These are phyloP conservation scores for Hypomecis atomaria DNA, from an alignment of 2,888 invertebrate genomes.

Conservation along the genomic window DNA sequence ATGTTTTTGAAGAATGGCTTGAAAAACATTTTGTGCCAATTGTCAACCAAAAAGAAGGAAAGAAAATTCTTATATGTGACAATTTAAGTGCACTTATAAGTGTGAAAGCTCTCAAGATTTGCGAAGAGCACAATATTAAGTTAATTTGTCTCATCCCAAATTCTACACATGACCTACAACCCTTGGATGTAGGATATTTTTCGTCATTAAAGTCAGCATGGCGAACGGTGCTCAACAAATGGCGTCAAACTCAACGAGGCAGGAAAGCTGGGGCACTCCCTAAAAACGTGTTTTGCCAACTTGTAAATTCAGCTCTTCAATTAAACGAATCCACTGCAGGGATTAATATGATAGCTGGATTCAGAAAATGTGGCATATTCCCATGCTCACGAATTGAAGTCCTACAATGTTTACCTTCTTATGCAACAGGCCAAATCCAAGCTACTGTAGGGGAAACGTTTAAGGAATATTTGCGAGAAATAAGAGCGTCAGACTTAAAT, in stretches of 20 bases:
- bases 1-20: slow-evolving; percentile 38
- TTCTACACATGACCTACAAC: slow-evolving; percentile 35
- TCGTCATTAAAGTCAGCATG: slow-evolving; percentile 32
- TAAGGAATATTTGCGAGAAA: slow-evolving; percentile 35
- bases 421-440: slow-evolving; percentile 28
- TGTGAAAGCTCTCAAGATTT: slow-evolving; percentile 31
- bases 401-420: slow-evolving; percentile 33
- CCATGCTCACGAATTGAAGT: slow-evolving; percentile 33
- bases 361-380: slow-evolving; percentile 39
- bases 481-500: slow-evolving; percentile 33
- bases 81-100: slow-evolving; percentile 38
- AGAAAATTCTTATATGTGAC: slow-evolving; percentile 36
- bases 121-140: slow-evolving; percentile 35
- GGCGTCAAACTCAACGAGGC: slow-evolving; percentile 34
- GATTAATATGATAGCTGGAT: slow-evolving; percentile 38
- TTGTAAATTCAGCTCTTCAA: slow-evolving; percentile 33
- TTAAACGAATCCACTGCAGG: slow-evolving; percentile 32
- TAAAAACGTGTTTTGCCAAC: slow-evolving; percentile 35
- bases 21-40: slow-evolving; percentile 33
- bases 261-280: slow-evolving; percentile 31
- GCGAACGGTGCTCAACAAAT: slow-evolving; percentile 33
- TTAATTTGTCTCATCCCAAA: slow-evolving; percentile 36
- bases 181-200: slow-evolving; percentile 39
- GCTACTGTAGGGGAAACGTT: slow-evolving; percentile 36
- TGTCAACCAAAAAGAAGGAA: slow-evolving; percentile 32